Base-by-base conservation (phyloP, 2,113 vertebrate species). In the Pionites leucogaster region DNA sequence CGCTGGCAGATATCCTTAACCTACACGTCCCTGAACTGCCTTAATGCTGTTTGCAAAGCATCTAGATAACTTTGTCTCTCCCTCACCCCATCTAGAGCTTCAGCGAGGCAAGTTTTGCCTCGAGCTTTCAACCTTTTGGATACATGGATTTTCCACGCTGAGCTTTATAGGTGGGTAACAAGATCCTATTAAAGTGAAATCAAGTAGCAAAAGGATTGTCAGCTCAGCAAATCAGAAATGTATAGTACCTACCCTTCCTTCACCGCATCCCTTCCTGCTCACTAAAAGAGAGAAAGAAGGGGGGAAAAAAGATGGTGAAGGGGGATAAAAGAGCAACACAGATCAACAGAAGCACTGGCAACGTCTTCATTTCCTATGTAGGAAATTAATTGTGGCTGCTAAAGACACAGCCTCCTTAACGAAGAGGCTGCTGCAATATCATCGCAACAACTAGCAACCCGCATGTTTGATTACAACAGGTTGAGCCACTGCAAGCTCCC, bases 351-450 rank as follows among this genome's bases (percentile, higher is more conserved):
- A 87, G 46, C 80, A 44, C 52, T 39, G 74, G 67, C 63, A 76
- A 27, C 4, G 13, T 50, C 46, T 65, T 75, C 88, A 86, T 75
- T 86, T 82, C 47, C 47, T 86, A 59, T 19, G 71, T 39, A 90
- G 67, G 88, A 96, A 95, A 93, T 78, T 62, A 95, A 96, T 75
- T 28, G 28, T 69, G 80, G 91, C 95, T 95, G 94, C 71, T 90
- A 92, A 96, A 94, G 93, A 60, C 65, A 44, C 86, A 92, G 93
- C 50, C 90, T 95, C 94, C 96, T 88, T 97, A 97, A 98, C 42
- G 92, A 97, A 97, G 92, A 98, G 97, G 96, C 97, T 98, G 98
- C 98, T 98, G 98, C 98, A 98, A 98, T 97, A 98, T 94, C 98
- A 92, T 95, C 53, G 98, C 98, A 98, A 98, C 97, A 97, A 82